Evolutionary conservation across 2,113 vertebrate species (phyloP).

Genomic region (Thamnaconus septentrionalis): DNA sequence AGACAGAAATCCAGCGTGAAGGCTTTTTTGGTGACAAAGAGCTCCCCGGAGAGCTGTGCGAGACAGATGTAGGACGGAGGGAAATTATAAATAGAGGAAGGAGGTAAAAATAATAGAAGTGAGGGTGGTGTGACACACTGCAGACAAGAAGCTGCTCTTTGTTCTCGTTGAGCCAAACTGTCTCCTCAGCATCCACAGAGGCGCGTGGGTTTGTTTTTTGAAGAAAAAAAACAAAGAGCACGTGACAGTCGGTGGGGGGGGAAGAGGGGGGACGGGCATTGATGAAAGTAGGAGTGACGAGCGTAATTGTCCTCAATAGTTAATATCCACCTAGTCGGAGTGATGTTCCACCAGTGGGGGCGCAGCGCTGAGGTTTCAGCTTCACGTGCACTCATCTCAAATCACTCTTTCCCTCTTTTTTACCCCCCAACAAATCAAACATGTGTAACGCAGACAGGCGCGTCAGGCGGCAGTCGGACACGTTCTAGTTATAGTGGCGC

Average conservation of each 20-base stretch:
- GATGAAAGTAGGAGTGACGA: slow-evolving; percentile 13
- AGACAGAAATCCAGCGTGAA: slow-evolving; percentile 48
- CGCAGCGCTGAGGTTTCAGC: slow-evolving; percentile 20
- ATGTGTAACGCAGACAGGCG: too few relatives aligned
- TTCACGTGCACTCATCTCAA: not conserved
- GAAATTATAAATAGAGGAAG: slow-evolving; percentile 70
- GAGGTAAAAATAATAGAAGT: slow-evolving; percentile 68
- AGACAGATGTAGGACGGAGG: slow-evolving; percentile 71
- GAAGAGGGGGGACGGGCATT: not conserved
- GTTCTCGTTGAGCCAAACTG: slow-evolving; percentile 41
- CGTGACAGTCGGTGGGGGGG: not conserved
- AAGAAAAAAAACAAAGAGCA: slow-evolving; percentile 23
- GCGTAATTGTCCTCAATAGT: slow-evolving; percentile 51
- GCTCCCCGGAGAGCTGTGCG: slow-evolving; percentile 48
- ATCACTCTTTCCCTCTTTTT: not conserved
- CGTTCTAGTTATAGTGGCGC: too few relatives aligned
- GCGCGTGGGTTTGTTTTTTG: slow-evolving; percentile 17
- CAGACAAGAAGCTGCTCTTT: slow-evolving; percentile 41
- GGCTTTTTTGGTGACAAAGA: slow-evolving; percentile 54
- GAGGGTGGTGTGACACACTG: slow-evolving; percentile 42
- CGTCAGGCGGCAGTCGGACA: too few relatives aligned
- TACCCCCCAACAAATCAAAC: not conserved
- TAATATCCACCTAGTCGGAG: slow-evolving; percentile 46
- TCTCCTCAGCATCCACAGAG: slow-evolving; percentile 25
- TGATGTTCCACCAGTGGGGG: slow-evolving; percentile 17